phyloP scores from a whole-genome alignment of 2,113 vertebrate species.

The Narcine bancroftii region DNA sequence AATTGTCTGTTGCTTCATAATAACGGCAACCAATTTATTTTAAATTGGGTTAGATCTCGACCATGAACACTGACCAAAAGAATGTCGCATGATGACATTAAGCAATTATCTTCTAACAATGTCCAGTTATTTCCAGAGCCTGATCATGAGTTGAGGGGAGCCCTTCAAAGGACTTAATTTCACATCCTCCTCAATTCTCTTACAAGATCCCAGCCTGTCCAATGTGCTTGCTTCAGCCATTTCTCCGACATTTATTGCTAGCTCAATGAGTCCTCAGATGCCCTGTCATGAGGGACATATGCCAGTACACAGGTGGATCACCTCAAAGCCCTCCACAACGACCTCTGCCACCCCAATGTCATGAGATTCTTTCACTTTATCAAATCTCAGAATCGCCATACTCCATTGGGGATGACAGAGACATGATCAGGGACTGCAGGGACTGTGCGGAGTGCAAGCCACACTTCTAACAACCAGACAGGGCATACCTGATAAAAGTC shows the following conservation, averaged over 20 bases:
- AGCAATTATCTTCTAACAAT: background rate
- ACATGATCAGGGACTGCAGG: too few species aligned
- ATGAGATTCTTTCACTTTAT: too few species aligned
- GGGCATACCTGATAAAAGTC: too few species aligned
- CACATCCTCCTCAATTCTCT: background rate
- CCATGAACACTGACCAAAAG: background rate
- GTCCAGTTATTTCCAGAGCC: background rate
- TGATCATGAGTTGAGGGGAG: background rate
- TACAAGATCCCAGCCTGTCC: background rate
- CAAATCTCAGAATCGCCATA: too few species aligned
- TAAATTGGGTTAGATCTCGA: background rate
- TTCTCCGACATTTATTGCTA: background rate
- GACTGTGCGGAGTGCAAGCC: too few species aligned
- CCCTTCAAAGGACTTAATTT: background rate
- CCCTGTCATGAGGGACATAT: too few species aligned
- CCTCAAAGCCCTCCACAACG: too few species aligned
- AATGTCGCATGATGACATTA: background rate
- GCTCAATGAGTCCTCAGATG: too few species aligned
- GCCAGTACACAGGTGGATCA: too few species aligned
- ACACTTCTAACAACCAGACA: too few species aligned
- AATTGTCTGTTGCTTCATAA: background rate
- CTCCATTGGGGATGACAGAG: too few species aligned
- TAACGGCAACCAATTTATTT: background rate
- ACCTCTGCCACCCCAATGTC: too few species aligned
- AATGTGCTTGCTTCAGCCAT: background rate